Conservation (phyloP, 2,797 vertebrate species). For the Falco biarmicus region DNA sequence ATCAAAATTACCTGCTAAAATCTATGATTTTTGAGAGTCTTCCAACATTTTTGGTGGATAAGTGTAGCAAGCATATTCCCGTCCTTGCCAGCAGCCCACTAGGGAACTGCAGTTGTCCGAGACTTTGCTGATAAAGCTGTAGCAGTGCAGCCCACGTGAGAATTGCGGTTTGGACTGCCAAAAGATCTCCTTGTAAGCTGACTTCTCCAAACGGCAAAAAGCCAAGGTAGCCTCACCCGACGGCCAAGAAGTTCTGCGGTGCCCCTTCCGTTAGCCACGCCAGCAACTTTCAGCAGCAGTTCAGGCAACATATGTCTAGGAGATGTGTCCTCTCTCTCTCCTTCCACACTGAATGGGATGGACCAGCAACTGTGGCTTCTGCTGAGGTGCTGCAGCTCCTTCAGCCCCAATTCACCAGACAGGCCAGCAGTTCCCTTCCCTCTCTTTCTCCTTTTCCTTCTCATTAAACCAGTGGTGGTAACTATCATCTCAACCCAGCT, state of each 20-base stretch:
- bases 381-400: background rate
- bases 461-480: background rate
- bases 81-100: background rate
- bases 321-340: background rate
- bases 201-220: background rate
- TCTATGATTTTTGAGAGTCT: background rate
- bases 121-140: background rate
- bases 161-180: background rate
- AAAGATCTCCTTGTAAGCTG: background rate
- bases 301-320: background rate
- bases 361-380: background rate
- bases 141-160: background rate
- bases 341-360: background rate
- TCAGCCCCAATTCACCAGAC: background rate
- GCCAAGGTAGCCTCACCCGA: background rate
- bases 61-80: background rate
- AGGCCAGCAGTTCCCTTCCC: background rate
- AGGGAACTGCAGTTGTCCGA: background rate
- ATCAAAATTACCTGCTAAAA: slow-evolving; percentile 7
- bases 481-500: background rate
- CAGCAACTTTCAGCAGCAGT: background rate
- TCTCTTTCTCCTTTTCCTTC: background rate
- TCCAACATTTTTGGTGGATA: background rate
- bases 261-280: background rate
- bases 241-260: background rate